A percentile compares a stretch with the other conserved stretches of the same genome.
Conservation (phyloP, 2,888 invertebrate genomes). For the Lottia scabra region DNA sequence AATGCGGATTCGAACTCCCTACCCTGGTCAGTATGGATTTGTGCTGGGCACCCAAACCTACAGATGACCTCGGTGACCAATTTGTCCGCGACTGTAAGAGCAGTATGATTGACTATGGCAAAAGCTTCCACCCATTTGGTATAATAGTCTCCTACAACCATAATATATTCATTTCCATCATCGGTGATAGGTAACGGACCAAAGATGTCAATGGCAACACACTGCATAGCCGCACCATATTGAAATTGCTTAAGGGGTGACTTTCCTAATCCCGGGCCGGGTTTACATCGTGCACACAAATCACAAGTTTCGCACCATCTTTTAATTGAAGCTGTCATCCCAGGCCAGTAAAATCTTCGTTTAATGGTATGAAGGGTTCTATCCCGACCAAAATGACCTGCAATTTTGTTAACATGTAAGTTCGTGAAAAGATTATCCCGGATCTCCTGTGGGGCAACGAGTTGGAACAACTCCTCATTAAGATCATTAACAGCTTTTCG, state of each 20-base stretch:
- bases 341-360: constrained; percentile 31
- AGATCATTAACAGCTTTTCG: constrained; percentile 5
- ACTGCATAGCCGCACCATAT: constrained; percentile 19
- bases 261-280: constrained; percentile 32
- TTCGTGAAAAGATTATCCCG: constrained; percentile 22
- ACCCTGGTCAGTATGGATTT: background rate
- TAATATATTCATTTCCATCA: constrained; percentile 6
- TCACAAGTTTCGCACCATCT: constrained; percentile 30
- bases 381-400: constrained; percentile 33
- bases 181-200: constrained; percentile 14
- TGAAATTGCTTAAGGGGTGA: constrained; percentile 25
- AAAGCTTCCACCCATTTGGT: background rate
- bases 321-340: constrained; percentile 20
- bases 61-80: background rate
- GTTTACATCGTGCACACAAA: constrained; percentile 31
- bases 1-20: background rate
- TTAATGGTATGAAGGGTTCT: constrained; percentile 23
- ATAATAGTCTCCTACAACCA: background rate
- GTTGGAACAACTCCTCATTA: constrained; percentile 1
- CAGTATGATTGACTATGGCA: background rate
- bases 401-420: constrained; percentile 23
- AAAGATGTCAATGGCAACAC: constrained; percentile 29
- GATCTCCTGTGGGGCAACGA: constrained; percentile 24
- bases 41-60: background rate
- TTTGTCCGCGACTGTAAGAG: background rate